phyloP scores from a whole-genome alignment of 2,888 invertebrate species.

The Scaptomyza caliginosa region DNA sequence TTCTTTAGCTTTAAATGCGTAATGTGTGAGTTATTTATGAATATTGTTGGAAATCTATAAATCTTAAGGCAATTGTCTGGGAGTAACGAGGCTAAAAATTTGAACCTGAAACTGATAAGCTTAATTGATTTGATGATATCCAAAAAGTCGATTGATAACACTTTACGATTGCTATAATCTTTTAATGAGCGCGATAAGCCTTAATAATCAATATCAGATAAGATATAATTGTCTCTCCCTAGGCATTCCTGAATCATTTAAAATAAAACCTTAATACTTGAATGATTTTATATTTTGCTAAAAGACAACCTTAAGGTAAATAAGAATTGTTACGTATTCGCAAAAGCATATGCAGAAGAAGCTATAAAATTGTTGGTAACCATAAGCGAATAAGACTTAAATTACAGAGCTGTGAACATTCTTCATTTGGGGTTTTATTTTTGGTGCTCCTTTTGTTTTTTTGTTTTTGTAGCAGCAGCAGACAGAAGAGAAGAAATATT shows the following conservation, averaged over 20 bases:
- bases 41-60: not conserved
- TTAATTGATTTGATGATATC: not conserved
- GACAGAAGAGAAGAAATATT: slow-evolving; percentile 46
- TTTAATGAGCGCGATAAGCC: not conserved
- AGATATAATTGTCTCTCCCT: not conserved
- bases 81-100: not conserved
- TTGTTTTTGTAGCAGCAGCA: too few species aligned
- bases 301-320: slow-evolving; percentile 5
- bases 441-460: slow-evolving; percentile 31
- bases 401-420: slow-evolving; percentile 66
- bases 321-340: slow-evolving; percentile 26
- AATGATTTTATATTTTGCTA: too few species aligned
- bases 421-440: slow-evolving; percentile 7
- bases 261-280: too few species aligned
- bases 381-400: slow-evolving; percentile 47
- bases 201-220: not conserved
- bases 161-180: not conserved
- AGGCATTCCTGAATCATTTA: too few species aligned
- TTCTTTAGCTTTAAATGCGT: not conserved
- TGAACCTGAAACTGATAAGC: not conserved
- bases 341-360: slow-evolving; percentile 3
- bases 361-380: slow-evolving; percentile 7
- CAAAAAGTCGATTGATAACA: not conserved
- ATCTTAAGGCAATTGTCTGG: not conserved
- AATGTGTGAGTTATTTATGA: slow-evolving; percentile 20